Evolutionary conservation across 1,140 invertebrate genomes (phyloP).

Genomic region (Plodia interpunctella): DNA sequence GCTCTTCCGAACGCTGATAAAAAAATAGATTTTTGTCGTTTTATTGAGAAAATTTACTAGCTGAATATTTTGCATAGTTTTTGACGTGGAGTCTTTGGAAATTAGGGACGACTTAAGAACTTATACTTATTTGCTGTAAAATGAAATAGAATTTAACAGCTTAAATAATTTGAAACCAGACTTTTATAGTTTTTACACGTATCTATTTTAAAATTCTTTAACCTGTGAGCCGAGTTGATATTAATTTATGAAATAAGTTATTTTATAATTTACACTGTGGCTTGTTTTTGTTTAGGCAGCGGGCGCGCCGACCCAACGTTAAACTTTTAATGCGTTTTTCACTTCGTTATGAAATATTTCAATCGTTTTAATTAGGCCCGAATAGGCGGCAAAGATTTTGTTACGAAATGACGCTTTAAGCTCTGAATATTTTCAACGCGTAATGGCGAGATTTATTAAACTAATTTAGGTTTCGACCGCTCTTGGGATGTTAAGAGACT

Average conservation of each 20-base stretch:
- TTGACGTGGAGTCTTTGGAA: no score
- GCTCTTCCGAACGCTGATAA: no score
- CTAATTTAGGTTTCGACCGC: constrained; percentile 18
- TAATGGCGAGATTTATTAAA: constrained; percentile 31
- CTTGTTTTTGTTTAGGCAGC: constrained; percentile 33
- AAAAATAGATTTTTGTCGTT: no score
- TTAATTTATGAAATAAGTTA: constrained; percentile 11
- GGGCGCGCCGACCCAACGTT: constrained; percentile 28
- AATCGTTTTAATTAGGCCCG: constrained; percentile 52
- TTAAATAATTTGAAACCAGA: no score
- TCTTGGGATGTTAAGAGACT: neutral
- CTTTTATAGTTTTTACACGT: no score
- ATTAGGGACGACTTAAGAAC: no score
- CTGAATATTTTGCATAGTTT: no score
- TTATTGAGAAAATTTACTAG: no score
- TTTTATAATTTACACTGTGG: constrained; percentile 24
- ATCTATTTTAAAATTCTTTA: no score
- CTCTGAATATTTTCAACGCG: constrained; percentile 28
- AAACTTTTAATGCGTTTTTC: constrained; percentile 68
- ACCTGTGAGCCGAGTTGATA: no score
- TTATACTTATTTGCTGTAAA: no score
- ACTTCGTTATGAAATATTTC: constrained; percentile 60
- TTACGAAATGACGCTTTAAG: constrained; percentile 33
- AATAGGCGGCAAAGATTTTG: constrained; percentile 42
- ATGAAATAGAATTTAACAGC: no score